Evolutionary conservation across 2,113 vertebrate genomes (phyloP).

Genomic region (Rutilus rutilus): DNA sequence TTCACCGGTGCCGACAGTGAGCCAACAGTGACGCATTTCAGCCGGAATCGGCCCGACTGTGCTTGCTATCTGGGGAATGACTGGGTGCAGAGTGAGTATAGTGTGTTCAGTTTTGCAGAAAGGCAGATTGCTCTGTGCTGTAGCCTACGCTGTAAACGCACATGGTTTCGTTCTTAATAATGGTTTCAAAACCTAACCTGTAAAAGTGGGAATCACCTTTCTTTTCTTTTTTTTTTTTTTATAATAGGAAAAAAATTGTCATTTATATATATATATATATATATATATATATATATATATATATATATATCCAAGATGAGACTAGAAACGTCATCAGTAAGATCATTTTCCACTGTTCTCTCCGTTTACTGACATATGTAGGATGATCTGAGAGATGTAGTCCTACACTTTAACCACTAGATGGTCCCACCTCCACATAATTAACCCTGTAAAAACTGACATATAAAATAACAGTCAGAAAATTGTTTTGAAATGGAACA

Average conservation of each 20-base stretch:
- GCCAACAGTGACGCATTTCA: too few species aligned
- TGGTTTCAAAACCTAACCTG: neutral
- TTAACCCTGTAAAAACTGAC: neutral
- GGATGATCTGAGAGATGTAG: neutral
- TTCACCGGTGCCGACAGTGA: too few species aligned
- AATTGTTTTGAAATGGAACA: too few species aligned
- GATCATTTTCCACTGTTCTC: neutral
- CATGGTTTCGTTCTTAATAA: neutral
- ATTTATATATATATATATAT: neutral
- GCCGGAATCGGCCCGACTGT: too few species aligned
- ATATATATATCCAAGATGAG: neutral
- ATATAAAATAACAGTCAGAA: neutral
- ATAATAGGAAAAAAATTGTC: neutral
- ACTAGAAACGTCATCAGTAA: neutral
- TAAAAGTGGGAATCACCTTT: neutral
- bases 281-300: neutral
- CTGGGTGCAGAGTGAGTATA: neutral
- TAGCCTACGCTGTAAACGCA: neutral
- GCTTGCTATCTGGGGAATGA: neutral
- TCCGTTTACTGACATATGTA: neutral
- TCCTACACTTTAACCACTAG: slow-evolving; percentile 24
- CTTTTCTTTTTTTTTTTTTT: too few species aligned
- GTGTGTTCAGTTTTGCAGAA: neutral
- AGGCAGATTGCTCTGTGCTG: neutral
- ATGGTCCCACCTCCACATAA: slow-evolving; percentile 24